Evolutionary conservation across 2,888 invertebrate genomes (phyloP), one percentile per base, ranked within the genome.

Genomic region (Drosophila longiperda): DNA sequence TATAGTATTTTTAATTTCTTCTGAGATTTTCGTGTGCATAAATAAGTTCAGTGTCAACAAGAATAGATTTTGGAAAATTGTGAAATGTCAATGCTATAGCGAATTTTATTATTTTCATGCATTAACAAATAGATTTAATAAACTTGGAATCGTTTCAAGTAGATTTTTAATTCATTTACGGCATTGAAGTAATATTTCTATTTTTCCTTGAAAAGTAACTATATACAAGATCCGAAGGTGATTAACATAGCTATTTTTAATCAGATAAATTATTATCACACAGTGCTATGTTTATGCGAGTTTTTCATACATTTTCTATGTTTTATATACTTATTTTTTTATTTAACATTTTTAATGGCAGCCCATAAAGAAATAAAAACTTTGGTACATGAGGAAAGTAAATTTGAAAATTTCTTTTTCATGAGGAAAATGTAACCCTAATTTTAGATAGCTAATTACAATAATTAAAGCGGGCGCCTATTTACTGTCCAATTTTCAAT

Each of bases 11-110:
- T n/a, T 0, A 59, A 42, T 57, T 55, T 23, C 8, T 49, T 68
- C 55, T 64, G 63, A 74, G 45, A 8, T 49, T 71, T 73, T 67
- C 29, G 45, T 62, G 48, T 66, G 38, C 40, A 49, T 55, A 45
- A 64, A 63, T 69, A 63, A 68, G 75, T 82, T 85, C 88, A 86
- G 73, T 86, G 89, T 89, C 85, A 89, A 74, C 71, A 71, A 60
- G 55, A 74, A 52, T 61, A 45, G 12, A 75, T 86, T 78, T 82
- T 84, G 83, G 84, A 88, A 72, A 61, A 50, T 50, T 42, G 34
- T 26, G n/a, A 57, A 17, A 32, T 34, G 54, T 64, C 69, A 80
- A 66, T 69, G 68, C 50, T 55, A 66, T 38, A 32, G 32, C 54
- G 6, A 48, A 65, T 38, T 38, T 26, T 38, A 50, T 65, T 57